A percentile compares a stretch with the other conserved stretches of the same genome.
phyloP scores from a whole-genome alignment of 2,888 invertebrate genomes.

The Lacanobia wlatinum region DNA sequence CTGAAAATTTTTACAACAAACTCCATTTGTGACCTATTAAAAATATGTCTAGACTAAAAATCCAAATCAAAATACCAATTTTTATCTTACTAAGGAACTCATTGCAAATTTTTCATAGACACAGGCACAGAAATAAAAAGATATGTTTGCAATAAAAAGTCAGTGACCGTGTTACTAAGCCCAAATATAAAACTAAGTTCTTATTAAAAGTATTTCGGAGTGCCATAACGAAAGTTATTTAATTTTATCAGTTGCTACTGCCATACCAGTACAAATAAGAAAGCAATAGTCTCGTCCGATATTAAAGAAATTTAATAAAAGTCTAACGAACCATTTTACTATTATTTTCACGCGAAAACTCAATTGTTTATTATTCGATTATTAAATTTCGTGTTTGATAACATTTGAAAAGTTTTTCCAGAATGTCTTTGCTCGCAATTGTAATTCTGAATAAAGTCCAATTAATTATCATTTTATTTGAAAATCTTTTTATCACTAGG shows the following conservation, averaged over 20 bases:
- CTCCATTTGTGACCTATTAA: too few species aligned
- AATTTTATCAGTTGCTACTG: slow-evolving; percentile 46
- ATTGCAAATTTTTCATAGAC: neutral
- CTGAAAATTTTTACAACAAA: too few species aligned
- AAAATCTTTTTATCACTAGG: neutral
- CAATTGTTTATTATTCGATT: slow-evolving; percentile 23
- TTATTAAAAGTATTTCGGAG: slow-evolving; percentile 51
- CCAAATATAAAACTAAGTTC: slow-evolving; percentile 39
- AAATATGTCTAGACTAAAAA: too few species aligned
- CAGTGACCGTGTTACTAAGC: slow-evolving; percentile 31
- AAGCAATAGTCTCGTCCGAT: slow-evolving; percentile 23
- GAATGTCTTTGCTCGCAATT: slow-evolving; percentile 4
- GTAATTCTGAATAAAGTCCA: neutral
- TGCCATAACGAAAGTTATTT: slow-evolving; percentile 54
- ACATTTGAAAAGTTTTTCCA: neutral
- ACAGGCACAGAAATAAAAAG: slow-evolving; percentile 7
- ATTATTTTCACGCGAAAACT: slow-evolving; percentile 7
- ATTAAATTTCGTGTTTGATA: slow-evolving; percentile 13
- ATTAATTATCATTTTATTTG: slow-evolving; percentile 1
- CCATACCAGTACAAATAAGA: slow-evolving; percentile 34
- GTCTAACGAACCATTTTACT: slow-evolving; percentile 21
- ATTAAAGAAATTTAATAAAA: slow-evolving; percentile 55
- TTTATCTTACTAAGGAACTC: too few species aligned
- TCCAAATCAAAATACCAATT: too few species aligned
- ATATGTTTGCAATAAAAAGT: slow-evolving; percentile 42